A percentile compares a stretch with the other conserved stretches of the same genome.
phyloP scores from a whole-genome alignment of 2,113 vertebrate species.

The Otocyon megalotis region DNA sequence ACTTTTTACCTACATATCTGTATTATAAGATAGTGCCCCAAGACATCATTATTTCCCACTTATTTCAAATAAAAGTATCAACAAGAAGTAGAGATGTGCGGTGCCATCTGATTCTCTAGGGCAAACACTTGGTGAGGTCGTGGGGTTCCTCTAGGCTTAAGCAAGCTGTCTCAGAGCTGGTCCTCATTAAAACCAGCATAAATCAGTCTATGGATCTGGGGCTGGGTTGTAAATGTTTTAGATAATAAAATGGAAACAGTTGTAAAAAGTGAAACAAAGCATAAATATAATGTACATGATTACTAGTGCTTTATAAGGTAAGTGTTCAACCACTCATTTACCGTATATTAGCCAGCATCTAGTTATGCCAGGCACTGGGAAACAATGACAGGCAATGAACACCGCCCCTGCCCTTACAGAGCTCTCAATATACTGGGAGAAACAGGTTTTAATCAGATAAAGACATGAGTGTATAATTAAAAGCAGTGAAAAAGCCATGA shows the following conservation, averaged over 20 bases:
- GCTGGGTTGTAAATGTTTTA: neutral
- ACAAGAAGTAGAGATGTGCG: neutral
- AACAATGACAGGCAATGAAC: neutral
- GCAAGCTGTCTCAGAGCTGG: neutral
- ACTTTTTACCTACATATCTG: neutral
- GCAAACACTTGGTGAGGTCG: neutral
- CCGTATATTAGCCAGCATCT: neutral
- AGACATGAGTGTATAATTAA: neutral
- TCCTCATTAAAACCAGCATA: conserved; percentile 28
- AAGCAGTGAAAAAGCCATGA: neutral
- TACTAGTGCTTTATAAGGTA: neutral
- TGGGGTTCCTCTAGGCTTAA: neutral
- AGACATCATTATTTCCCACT: neutral
- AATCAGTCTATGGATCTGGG: neutral
- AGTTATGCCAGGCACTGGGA: neutral
- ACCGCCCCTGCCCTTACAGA: neutral
- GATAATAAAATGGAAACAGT: conserved; percentile 33
- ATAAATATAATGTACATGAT: neutral
- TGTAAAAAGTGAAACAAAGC: conserved; percentile 43
- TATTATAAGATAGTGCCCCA: neutral
- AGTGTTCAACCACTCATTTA: neutral
- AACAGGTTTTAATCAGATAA: neutral
- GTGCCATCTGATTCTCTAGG: neutral
- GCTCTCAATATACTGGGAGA: neutral
- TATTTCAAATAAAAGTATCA: conserved; percentile 1